Evolutionary conservation across 2,113 vertebrate species (phyloP).

Genomic region (Cygnus atratus): DNA sequence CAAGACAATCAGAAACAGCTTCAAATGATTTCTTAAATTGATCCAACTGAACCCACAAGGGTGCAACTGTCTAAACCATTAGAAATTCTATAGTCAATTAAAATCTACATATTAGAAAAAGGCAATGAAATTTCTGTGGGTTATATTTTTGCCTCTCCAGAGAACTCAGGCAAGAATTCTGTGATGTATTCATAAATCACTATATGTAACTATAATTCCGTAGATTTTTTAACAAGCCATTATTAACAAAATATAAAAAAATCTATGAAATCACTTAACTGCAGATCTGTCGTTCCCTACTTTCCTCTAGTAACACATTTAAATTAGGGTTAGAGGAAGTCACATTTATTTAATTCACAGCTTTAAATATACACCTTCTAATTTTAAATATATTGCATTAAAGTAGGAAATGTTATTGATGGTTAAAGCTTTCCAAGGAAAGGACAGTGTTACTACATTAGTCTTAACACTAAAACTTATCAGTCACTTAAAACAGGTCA

Average conservation of each 20-base stretch:
- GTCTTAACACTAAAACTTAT: not conserved
- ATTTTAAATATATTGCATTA: not conserved
- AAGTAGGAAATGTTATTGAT: not conserved
- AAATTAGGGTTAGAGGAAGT: not conserved
- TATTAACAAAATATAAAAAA: not conserved
- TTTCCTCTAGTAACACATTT: not conserved
- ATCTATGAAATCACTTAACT: not conserved
- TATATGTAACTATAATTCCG: not conserved
- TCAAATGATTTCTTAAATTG: not conserved
- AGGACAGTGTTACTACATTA: not conserved
- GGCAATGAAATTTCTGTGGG: not conserved
- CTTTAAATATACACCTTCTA: not conserved
- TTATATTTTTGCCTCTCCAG: not conserved
- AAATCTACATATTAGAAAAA: constrained; percentile 15
- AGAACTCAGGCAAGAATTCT: not conserved
- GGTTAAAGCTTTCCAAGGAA: not conserved
- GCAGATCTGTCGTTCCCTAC: not conserved
- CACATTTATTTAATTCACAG: constrained; percentile 1
- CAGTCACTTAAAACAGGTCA: constrained; percentile 5
- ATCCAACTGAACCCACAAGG: not conserved
- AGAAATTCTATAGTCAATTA: not conserved
- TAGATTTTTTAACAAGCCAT: not conserved
- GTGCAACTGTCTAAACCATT: not conserved
- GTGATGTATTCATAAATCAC: not conserved
- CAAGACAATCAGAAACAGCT: not conserved